phyloP scores from a whole-genome alignment of 2,888 invertebrate species.

The Mylabris sibirica region DNA sequence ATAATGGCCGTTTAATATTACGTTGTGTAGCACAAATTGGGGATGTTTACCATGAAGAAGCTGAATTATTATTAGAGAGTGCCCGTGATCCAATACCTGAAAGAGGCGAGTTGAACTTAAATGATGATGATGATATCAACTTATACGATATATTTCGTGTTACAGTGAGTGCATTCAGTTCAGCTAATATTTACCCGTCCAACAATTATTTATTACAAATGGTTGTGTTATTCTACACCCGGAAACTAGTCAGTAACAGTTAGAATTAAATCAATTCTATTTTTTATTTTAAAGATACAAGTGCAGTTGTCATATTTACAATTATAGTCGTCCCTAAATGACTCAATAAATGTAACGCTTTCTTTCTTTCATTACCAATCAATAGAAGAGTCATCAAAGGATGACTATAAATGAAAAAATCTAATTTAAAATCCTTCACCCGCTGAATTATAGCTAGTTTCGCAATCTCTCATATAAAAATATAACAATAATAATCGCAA shows the following conservation, averaged over 20 bases:
- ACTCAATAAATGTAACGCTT: neutral
- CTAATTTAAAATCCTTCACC: too few species aligned
- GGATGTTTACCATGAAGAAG: slow-evolving; percentile 73
- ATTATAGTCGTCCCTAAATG: neutral
- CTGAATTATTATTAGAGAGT: slow-evolving; percentile 74
- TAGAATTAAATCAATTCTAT: neutral
- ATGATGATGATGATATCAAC: neutral
- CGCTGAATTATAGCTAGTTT: neutral
- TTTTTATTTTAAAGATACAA: neutral
- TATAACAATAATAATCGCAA: neutral
- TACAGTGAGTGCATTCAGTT: slow-evolving; percentile 48
- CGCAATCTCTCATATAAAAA: neutral
- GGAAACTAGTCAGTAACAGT: neutral
- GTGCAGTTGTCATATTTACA: neutral
- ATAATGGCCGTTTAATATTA: slow-evolving; percentile 71
- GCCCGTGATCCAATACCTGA: slow-evolving; percentile 81
- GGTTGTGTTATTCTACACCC: neutral
- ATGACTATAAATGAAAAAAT: neutral
- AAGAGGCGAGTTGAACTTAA: slow-evolving; percentile 68
- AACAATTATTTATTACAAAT: neutral
- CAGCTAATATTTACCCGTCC: slow-evolving; percentile 30
- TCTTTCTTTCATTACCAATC: too few species aligned
- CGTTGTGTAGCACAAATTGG: slow-evolving; percentile 76
- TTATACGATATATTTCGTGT: slow-evolving; percentile 31
- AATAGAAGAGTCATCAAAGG: neutral